Evolutionary conservation across 1,140 invertebrate species (phyloP).

Genomic region (Nasonia giraulti): DNA sequence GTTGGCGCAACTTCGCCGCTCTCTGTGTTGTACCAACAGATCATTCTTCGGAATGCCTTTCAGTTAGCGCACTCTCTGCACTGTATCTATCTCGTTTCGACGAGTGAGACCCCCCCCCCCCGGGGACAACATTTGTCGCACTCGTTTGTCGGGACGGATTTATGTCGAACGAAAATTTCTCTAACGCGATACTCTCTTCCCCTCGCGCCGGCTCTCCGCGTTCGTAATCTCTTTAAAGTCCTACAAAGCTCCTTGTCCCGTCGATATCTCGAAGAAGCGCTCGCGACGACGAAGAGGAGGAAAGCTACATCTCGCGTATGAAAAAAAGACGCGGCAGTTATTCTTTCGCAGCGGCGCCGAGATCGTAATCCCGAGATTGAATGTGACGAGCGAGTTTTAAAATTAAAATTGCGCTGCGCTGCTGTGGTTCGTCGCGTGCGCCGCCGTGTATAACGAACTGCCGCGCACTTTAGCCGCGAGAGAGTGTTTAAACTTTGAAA

Average conservation of each 20-base stretch:
- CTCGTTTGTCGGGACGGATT: conserved; percentile 15
- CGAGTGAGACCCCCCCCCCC: neutral
- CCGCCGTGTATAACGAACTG: conserved; percentile 5
- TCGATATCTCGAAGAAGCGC: conserved; percentile 1
- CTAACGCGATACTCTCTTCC: too few relatives aligned
- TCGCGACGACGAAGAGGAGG: neutral
- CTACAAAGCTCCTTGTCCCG: conserved; percentile 7
- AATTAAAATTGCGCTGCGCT: conserved; percentile 44
- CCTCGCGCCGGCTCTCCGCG: neutral
- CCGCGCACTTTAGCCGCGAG: neutral
- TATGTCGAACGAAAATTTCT: neutral
- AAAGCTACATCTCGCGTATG: neutral
- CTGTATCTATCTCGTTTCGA: neutral
- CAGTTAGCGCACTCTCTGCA: neutral
- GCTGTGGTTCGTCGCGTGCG: neutral
- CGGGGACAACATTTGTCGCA: conserved; percentile 9
- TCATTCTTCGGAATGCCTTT: conserved; percentile 20
- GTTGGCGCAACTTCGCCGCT: neutral
- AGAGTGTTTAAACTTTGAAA: conserved; percentile 48
- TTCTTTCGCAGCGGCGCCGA: neutral
- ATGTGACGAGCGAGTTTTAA: conserved; percentile 20
- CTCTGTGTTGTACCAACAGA: neutral
- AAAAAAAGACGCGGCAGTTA: conserved; percentile 9
- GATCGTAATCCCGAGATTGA: conserved; percentile 45
- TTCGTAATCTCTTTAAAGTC: conserved; percentile 35